phyloP scores from a whole-genome alignment of 2,113 vertebrate species.

The Amphiprion percula region DNA sequence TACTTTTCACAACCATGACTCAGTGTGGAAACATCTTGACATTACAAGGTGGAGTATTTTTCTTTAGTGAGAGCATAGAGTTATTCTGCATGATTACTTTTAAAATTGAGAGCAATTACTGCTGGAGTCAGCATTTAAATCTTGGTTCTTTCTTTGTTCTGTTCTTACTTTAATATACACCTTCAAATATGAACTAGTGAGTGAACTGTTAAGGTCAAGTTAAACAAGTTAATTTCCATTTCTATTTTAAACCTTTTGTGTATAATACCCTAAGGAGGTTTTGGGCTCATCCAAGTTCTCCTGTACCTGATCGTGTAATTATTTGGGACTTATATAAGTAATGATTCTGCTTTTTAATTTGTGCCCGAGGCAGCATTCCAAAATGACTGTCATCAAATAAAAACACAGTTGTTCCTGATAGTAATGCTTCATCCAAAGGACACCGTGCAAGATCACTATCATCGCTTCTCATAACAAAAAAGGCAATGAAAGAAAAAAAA shows the following conservation, averaged over 20 bases:
- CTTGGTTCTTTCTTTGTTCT: background rate
- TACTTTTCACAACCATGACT: constrained; percentile 33
- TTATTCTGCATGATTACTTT: constrained; percentile 56
- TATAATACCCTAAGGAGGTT: constrained; percentile 5
- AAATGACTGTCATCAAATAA: constrained; percentile 50
- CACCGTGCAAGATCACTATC: constrained; percentile 52
- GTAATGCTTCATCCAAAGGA: constrained; percentile 52
- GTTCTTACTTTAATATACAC: constrained; percentile 13
- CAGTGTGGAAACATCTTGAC: constrained; percentile 41
- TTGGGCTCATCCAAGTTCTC: constrained; percentile 32
- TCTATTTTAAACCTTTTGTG: constrained; percentile 47
- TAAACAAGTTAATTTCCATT: constrained; percentile 5
- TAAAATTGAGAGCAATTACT: constrained; percentile 58
- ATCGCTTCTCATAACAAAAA: constrained; percentile 24
- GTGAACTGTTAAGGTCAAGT: constrained; percentile 38
- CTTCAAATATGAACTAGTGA: background rate
- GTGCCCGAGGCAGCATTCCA: constrained; percentile 34
- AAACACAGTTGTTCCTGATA: constrained; percentile 59
- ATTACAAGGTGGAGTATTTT: constrained; percentile 33
- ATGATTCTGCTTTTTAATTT: constrained; percentile 52
- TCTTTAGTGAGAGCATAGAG: constrained; percentile 31
- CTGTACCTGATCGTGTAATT: constrained; percentile 59
- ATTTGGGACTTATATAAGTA: constrained; percentile 52
- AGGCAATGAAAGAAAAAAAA: constrained; percentile 1
- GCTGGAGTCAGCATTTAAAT: constrained; percentile 26